Conservation (phyloP, 2,888 invertebrate genomes). For the Serripes groenlandicus region DNA sequence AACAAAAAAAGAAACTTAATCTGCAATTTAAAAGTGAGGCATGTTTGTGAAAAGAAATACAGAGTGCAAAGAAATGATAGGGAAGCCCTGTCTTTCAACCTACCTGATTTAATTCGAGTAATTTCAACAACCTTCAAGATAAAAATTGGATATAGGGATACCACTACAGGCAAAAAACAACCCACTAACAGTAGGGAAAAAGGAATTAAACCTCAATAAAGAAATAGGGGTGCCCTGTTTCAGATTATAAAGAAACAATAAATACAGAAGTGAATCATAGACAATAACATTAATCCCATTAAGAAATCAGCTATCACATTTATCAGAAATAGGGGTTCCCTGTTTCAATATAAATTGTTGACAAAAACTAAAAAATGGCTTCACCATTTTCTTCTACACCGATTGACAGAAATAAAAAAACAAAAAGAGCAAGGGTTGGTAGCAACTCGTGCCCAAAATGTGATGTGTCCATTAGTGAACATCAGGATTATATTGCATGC, state of each 20-base stretch:
- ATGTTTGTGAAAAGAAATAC: not conserved
- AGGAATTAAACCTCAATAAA: too few relatives aligned
- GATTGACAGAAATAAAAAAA: not conserved
- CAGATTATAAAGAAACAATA: too few relatives aligned
- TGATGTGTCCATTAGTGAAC: not conserved
- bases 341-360: not conserved
- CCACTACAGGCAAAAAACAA: too few relatives aligned
- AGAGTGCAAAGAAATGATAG: not conserved
- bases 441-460: not conserved
- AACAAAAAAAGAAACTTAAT: not conserved
- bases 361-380: not conserved
- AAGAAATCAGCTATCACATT: not conserved
- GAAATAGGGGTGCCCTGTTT: slow-evolving; percentile 4
- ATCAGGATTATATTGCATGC: not conserved
- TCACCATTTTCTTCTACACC: not conserved
- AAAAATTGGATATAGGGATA: too few relatives aligned
- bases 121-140: not conserved
- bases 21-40: not conserved
- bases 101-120: too few relatives aligned
- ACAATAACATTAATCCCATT: not conserved
- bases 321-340: not conserved
- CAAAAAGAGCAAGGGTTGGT: not conserved
- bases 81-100: not conserved
- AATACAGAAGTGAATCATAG: not conserved
- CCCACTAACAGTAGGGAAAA: too few relatives aligned